These are phyloP conservation scores for Dicranocentrus wangi DNA, from an alignment of 2,888 invertebrate genomes.

Conservation along the genomic window DNA sequence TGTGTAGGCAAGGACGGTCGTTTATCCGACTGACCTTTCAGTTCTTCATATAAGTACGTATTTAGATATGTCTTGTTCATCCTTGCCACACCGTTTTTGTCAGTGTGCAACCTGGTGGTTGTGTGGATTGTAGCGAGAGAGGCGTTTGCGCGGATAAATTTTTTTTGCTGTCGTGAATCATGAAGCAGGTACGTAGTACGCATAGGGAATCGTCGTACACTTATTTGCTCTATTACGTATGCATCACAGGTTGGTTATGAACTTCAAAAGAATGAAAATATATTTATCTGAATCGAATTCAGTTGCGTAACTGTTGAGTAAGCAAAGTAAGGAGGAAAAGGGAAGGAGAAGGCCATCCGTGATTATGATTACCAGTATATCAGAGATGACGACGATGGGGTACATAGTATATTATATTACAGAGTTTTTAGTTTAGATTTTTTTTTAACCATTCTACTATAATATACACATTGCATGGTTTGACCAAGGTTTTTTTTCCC, in stretches of 20 bases:
- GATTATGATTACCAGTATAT: conserved; percentile 28
- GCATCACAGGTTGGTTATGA: not conserved
- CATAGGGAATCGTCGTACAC: too few relatives aligned
- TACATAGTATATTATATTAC: not conserved
- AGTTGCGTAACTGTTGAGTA: conserved; percentile 38
- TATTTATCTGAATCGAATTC: conserved; percentile 8
- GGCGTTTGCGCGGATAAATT: not conserved
- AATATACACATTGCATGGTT: not conserved
- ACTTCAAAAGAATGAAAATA: not conserved
- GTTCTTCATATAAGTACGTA: not conserved
- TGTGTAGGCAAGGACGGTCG: conserved; percentile 47
- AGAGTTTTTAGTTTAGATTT: not conserved
- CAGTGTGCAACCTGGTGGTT: not conserved
- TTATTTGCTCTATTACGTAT: too few relatives aligned
- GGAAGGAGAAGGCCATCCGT: conserved; percentile 35
- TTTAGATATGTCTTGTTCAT: conserved; percentile 19
- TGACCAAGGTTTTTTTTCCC: conserved; percentile 42
- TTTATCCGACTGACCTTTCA: conserved; percentile 47
- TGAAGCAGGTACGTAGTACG: too few relatives aligned
- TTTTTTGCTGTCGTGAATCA: too few relatives aligned
- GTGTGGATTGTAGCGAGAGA: not conserved
- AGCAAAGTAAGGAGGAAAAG: conserved; percentile 20
- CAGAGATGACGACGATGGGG: too few relatives aligned
- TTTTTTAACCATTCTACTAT: not conserved
- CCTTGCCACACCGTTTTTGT: conserved; percentile 43